phyloP scores from a whole-genome alignment of 2,113 vertebrate species.

The Rhabdornis inornatus region DNA sequence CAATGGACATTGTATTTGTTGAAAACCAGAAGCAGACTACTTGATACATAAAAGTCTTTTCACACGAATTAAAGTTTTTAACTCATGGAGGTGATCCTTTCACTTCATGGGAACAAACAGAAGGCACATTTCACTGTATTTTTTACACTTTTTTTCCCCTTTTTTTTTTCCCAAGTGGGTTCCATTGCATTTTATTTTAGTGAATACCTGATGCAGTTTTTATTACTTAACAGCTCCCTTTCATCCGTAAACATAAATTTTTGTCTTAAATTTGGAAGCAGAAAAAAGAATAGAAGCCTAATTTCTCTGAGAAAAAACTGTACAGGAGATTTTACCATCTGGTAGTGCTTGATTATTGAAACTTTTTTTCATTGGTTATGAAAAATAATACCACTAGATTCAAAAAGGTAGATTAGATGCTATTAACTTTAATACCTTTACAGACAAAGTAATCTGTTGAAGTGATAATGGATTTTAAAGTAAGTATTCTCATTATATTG shows the following conservation, averaged over 20 bases:
- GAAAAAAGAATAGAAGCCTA: neutral
- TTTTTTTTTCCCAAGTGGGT: neutral
- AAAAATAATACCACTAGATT: conserved; percentile 56
- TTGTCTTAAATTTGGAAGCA: conserved; percentile 3
- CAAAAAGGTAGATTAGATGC: conserved; percentile 68
- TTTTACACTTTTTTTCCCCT: accelerated
- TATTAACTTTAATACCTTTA: conserved; percentile 71
- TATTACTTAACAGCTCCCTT: neutral
- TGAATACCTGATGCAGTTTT: neutral
- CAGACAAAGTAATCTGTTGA: conserved; percentile 70
- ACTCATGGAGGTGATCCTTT: neutral
- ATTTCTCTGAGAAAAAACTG: conserved; percentile 44
- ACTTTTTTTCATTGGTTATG: conserved; percentile 50
- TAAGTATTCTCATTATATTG: conserved; percentile 63
- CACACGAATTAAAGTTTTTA: neutral
- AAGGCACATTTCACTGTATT: neutral
- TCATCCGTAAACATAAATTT: neutral
- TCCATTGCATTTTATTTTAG: neutral
- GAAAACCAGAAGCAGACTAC: neutral
- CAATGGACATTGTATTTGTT: neutral
- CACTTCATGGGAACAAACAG: neutral
- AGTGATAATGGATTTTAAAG: conserved; percentile 69
- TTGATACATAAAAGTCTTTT: neutral
- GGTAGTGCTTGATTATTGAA: conserved; percentile 45
- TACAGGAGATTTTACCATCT: conserved; percentile 53